Evolutionary conservation across 2,113 vertebrate genomes (phyloP).

Genomic region (Cathartes aura): DNA sequence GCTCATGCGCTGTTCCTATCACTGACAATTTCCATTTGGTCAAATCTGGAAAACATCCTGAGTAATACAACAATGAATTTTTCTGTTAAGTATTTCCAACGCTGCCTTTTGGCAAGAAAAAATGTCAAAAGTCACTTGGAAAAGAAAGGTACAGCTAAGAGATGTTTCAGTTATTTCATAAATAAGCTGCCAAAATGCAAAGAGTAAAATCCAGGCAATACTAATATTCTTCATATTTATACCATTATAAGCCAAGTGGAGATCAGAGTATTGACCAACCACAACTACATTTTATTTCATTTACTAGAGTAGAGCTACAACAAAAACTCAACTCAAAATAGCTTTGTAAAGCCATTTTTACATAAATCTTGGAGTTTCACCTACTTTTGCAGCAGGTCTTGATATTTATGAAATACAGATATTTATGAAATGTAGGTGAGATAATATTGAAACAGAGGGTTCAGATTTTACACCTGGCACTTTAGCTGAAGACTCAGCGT

Average conservation of each 20-base stretch:
- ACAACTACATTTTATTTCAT: neutral
- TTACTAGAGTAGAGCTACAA: neutral
- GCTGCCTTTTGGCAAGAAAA: constrained; percentile 39
- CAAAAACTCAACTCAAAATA: neutral
- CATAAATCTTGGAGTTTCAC: neutral
- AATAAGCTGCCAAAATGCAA: constrained; percentile 17
- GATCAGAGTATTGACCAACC: neutral
- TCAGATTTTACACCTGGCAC: neutral
- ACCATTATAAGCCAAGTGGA: neutral
- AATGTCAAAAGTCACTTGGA: constrained; percentile 60
- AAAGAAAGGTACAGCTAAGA: constrained; percentile 35
- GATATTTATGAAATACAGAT: neutral
- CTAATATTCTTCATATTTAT: neutral
- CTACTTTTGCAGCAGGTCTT: neutral
- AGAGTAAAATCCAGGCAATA: neutral
- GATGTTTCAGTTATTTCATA: neutral
- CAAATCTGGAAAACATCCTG: constrained; percentile 68
- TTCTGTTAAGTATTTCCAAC: constrained; percentile 73
- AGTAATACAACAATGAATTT: constrained; percentile 58
- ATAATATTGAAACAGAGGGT: neutral
- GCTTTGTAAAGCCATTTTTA: neutral
- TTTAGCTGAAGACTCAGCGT: neutral
- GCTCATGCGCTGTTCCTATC: constrained; percentile 49
- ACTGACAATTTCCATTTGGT: constrained; percentile 49
- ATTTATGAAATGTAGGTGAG: neutral